phyloP scores from a whole-genome alignment of 37 sponge, comb jelly and placozoan species.

The Cladorhizidae sp. region DNA sequence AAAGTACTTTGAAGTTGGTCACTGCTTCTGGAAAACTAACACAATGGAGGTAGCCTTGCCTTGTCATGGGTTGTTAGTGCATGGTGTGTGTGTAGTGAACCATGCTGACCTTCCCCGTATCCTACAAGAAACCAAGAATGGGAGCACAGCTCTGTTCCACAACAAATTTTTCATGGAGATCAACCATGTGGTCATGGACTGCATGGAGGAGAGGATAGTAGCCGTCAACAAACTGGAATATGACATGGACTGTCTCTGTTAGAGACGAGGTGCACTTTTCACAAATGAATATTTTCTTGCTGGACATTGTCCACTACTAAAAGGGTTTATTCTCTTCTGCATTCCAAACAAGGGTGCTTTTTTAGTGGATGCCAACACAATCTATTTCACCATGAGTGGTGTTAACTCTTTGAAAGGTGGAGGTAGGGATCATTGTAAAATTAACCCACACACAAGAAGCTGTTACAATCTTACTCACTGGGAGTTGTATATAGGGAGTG shows the following conservation, averaged over 20 bases:
- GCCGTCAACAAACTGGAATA: conserved; percentile 36
- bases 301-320: too few relatives aligned
- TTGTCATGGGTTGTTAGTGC: not conserved
- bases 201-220: conserved; percentile 35
- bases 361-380: too few relatives aligned
- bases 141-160: conserved; percentile 13
- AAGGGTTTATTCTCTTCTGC: too few relatives aligned
- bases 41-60: not conserved
- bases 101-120: not conserved
- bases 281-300: too few relatives aligned
- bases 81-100: not conserved
- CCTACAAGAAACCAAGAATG: conserved; percentile 3
- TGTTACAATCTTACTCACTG: too few relatives aligned
- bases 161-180: conserved; percentile 53
- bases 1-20: not conserved
- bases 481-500: too few relatives aligned
- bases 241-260: conserved; percentile 16
- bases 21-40: not conserved
- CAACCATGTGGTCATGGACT: conserved; percentile 54
- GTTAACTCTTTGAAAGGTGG: too few relatives aligned
- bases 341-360: too few relatives aligned
- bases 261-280: too few relatives aligned
- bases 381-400: too few relatives aligned
- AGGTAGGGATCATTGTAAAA: too few relatives aligned
- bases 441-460: too few relatives aligned